phyloP scores from a whole-genome alignment of 1,140 invertebrate species.

The Pseudomyrmex sp. region DNA sequence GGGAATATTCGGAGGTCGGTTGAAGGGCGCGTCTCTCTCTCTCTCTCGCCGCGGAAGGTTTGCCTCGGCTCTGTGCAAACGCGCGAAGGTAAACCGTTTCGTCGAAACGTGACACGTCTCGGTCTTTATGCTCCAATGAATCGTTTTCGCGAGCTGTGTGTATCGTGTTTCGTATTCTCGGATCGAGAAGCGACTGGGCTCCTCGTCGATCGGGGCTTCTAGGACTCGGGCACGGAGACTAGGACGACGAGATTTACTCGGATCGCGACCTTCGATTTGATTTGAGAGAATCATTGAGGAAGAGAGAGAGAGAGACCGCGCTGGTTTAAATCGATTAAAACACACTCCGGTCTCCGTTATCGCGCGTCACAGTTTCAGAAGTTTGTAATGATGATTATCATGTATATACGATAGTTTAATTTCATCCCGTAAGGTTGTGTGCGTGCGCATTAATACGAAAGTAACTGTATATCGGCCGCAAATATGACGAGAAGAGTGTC shows the following conservation, averaged over 20 bases:
- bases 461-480: conserved; percentile 32
- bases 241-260: neutral
- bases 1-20: conserved; percentile 19
- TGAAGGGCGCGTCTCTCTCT: neutral
- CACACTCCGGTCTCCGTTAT: neutral
- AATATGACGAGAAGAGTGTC: conserved; percentile 10
- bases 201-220: conserved; percentile 41
- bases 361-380: neutral
- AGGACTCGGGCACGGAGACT: conserved; percentile 21
- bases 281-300: neutral
- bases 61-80: neutral
- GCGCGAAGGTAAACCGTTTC: neutral
- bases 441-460: neutral
- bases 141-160: conserved; percentile 12
- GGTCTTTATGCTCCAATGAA: conserved; percentile 10
- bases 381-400: neutral
- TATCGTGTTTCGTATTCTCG: conserved; percentile 28
- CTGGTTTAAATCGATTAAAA: neutral
- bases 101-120: conserved; percentile 33
- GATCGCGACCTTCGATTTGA: conserved; percentile 18
- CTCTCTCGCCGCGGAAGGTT: neutral
- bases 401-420: neutral
- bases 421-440: neutral
- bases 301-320: no score
- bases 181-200: conserved; percentile 7